Base-by-base conservation (phyloP, 2,888 invertebrate genomes). In the Colostygia pectinataria region DNA sequence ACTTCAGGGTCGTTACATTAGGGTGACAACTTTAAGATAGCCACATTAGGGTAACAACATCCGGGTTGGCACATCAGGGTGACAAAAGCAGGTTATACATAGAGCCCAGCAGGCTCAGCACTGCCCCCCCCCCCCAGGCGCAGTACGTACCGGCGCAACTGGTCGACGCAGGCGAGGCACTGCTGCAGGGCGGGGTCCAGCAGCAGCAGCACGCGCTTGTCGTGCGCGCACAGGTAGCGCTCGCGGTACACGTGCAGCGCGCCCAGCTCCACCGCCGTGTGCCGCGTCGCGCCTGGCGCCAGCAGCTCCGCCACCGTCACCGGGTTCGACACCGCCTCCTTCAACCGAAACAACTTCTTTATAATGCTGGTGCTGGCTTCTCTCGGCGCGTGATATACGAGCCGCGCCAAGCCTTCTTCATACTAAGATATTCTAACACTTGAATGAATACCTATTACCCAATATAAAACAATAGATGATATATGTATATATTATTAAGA, bases 201-300 rank as follows among this genome's bases (percentile, higher is more conserved):
- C 37, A 98, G 91, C 66, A 95, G 95, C 20, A 97, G 86, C 38
- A 92, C 77, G 47, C 92, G 91, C 27, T 93, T 92, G 77, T 93
- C 94, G 83, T 95, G 94, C 0, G 96, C 94, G 20, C 97, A 92
- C 15, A 97, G 84, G 67, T 94, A 92, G 47, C 93, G 92, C 14
- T 95, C 94, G 34, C 92, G 91, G 80, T 95, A 96, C 61, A 94
- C 91, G 93, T 92, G 44, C 87, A 91, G 69, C n/a, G 82, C 74
- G 0, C 84, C 81, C 48, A 87, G 68, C 6, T 61, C 58, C 0
- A 60, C 8, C 31, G 59, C 70, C 0, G 60, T 53, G 50, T 66
- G 77, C 46, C 72, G 71, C 43, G 57, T 64, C 4, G 67, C 72
- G 0, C 77, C 63, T n/a, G 95, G 95, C 89, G 95, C 95, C 23